Percentiles rank a stretch among this genome's conserved stretches.
Conservation (phyloP, 2,888 invertebrate genomes). For the Torymus tubicola region DNA sequence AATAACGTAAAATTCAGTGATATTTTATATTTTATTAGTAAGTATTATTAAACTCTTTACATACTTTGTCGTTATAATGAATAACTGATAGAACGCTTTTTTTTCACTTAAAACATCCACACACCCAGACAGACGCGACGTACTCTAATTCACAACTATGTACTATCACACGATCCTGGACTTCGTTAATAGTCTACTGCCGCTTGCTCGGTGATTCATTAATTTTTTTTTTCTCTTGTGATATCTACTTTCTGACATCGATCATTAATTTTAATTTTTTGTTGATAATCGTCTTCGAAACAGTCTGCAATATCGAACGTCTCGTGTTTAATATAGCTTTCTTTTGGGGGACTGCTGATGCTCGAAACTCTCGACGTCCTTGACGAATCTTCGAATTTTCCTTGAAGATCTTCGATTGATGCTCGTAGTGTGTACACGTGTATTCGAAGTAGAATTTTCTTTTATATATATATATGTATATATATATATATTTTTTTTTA, state of each 20-base stretch:
- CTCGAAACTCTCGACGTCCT: constrained; percentile 9
- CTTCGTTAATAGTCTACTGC: constrained; percentile 62
- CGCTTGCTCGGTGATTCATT: constrained; percentile 36
- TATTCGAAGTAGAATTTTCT: constrained; percentile 41
- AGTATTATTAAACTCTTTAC: constrained; percentile 72
- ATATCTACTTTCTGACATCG: constrained; percentile 55
- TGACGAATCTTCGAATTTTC: constrained; percentile 24
- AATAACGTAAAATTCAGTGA: constrained; percentile 29
- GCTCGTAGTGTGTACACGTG: constrained; percentile 5
- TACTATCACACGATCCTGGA: constrained; percentile 69
- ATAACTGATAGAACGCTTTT: constrained; percentile 68
- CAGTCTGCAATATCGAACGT: constrained; percentile 53
- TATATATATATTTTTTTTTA: background rate
- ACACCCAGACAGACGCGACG: constrained; percentile 68
- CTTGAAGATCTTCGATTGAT: constrained; percentile 41
- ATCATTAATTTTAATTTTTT: constrained; percentile 38
- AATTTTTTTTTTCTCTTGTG: constrained; percentile 28
- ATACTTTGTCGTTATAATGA: constrained; percentile 71
- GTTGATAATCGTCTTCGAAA: constrained; percentile 37
- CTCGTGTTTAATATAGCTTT: constrained; percentile 14
- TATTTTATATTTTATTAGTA: constrained; percentile 57
- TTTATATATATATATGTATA: background rate
- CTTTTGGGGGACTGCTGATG: constrained; percentile 10
- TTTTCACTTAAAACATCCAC: constrained; percentile 70
- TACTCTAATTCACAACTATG: constrained; percentile 65